Percentiles rank a stretch among this genome's conserved stretches.
These are phyloP conservation scores for Noctua pronuba DNA, from an alignment of 2,888 invertebrate genomes.

Conservation along the genomic window DNA sequence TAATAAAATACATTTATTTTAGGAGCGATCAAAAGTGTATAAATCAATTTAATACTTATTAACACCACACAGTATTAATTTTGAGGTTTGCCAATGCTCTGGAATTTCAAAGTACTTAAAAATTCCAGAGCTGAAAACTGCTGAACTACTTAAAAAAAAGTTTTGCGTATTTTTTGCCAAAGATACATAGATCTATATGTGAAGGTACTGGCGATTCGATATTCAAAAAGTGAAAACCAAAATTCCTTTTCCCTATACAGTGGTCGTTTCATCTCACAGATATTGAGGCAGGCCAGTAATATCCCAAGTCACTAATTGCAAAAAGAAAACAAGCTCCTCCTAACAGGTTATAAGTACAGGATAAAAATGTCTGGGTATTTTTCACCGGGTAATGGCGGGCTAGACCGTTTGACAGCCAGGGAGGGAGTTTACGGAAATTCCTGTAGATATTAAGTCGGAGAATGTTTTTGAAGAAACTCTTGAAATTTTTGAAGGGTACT, in stretches of 20 bases:
- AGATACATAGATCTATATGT: neutral
- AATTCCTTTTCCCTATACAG: neutral
- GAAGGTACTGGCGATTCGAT: neutral
- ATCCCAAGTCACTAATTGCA: conserved; percentile 73
- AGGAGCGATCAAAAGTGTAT: neutral
- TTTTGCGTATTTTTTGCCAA: neutral
- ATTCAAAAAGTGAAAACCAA: neutral
- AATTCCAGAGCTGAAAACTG: too few species aligned
- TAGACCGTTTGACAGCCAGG: conserved; percentile 74
- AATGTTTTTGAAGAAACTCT: neutral
- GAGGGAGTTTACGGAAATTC: conserved; percentile 63
- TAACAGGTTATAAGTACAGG: conserved; percentile 80
- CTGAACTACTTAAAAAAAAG: neutral
- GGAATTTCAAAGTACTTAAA: neutral
- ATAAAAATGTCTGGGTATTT: conserved; percentile 85
- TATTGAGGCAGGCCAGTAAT: conserved; percentile 58
- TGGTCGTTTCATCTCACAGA: conserved; percentile 36
- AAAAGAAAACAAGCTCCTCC: conserved; percentile 72
- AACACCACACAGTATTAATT: neutral
- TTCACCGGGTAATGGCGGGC: conserved; percentile 77
- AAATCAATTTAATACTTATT: neutral
- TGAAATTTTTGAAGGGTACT: neutral
- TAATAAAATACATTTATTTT: neutral
- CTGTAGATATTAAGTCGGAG: rapidly evolving
- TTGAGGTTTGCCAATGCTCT: neutral